Conservation (phyloP, 2,113 vertebrate genomes). For the Sander vitreus region DNA sequence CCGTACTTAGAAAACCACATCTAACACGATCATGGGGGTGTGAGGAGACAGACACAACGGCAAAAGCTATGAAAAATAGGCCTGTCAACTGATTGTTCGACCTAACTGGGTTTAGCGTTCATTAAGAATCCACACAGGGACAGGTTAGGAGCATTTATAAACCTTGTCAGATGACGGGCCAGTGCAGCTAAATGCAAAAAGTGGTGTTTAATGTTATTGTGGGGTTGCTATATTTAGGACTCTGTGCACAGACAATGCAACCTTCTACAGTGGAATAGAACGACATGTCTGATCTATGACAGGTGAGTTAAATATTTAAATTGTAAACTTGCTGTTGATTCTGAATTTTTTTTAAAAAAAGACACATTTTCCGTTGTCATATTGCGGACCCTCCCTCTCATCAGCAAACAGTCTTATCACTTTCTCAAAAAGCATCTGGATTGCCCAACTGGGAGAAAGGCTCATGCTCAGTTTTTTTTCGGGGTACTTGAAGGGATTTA, state of each 20-base stretch:
- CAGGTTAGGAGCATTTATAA: slow-evolving; percentile 55
- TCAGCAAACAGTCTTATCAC: neutral
- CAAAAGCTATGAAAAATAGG: slow-evolving; percentile 68
- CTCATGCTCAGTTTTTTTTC: neutral
- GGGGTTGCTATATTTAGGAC: slow-evolving; percentile 33
- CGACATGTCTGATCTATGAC: neutral
- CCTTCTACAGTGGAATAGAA: neutral
- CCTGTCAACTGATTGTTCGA: slow-evolving; percentile 51
- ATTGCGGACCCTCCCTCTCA: neutral
- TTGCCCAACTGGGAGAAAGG: neutral
- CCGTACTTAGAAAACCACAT: slow-evolving; percentile 78
- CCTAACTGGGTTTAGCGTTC: slow-evolving; percentile 75
- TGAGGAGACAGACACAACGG: slow-evolving; percentile 41
- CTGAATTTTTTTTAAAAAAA: neutral
- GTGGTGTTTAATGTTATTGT: slow-evolving; percentile 65
- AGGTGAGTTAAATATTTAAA: neutral
- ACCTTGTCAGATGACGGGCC: slow-evolving; percentile 8
- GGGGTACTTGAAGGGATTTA: neutral
- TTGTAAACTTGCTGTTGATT: neutral
- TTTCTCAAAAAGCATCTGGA: slow-evolving; percentile 6
- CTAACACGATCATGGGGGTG: slow-evolving; percentile 72
- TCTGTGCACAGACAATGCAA: slow-evolving; percentile 7
- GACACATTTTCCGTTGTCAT: neutral
- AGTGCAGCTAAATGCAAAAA: slow-evolving; percentile 47
- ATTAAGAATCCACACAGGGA: slow-evolving; percentile 61